A percentile compares a stretch with the other conserved stretches of the same genome.
Conservation (phyloP, 2,888 invertebrate genomes). For the Dimorphilus gyrociliatus region DNA sequence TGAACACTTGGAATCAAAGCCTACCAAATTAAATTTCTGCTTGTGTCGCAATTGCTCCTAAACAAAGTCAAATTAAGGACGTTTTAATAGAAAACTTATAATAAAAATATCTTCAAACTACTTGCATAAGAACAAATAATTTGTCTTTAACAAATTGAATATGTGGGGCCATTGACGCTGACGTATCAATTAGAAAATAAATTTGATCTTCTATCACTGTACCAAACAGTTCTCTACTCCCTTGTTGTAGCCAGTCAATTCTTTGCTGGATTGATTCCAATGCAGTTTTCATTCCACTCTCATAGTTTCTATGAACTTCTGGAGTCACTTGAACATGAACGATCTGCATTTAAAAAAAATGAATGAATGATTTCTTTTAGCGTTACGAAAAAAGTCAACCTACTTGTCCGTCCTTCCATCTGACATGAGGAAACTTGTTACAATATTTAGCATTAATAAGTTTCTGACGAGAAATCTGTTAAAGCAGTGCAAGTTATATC, state of each 20-base stretch:
- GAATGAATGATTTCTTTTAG: too few relatives aligned
- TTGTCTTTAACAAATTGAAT: constrained; percentile 36
- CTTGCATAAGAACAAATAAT: constrained; percentile 34
- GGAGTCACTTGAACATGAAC: constrained; percentile 37
- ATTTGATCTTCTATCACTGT: constrained; percentile 36
- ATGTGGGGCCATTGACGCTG: constrained; percentile 33
- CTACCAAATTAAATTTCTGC: constrained; percentile 33
- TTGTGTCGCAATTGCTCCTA: constrained; percentile 38
- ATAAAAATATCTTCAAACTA: constrained; percentile 7
- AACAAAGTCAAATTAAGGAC: constrained; percentile 1
- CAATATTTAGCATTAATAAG: constrained; percentile 37
- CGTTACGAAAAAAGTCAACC: too few relatives aligned
- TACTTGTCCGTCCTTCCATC: constrained; percentile 34
- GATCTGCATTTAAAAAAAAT: too few relatives aligned
- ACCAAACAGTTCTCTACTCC: constrained; percentile 36
- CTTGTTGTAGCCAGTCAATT: constrained; percentile 35
- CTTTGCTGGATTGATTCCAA: constrained; percentile 27
- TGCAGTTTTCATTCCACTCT: constrained; percentile 22
- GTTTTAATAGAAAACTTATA: constrained; percentile 1
- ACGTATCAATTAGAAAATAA: constrained; percentile 35
- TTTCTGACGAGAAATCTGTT: constrained; percentile 22
- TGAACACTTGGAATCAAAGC: constrained; percentile 25
- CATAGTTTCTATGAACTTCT: constrained; percentile 31
- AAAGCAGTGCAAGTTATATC: too few relatives aligned
- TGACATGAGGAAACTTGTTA: constrained; percentile 33